Conservation (phyloP, 2,888 invertebrate genomes). For the Chrysopilus asiliformis region DNA sequence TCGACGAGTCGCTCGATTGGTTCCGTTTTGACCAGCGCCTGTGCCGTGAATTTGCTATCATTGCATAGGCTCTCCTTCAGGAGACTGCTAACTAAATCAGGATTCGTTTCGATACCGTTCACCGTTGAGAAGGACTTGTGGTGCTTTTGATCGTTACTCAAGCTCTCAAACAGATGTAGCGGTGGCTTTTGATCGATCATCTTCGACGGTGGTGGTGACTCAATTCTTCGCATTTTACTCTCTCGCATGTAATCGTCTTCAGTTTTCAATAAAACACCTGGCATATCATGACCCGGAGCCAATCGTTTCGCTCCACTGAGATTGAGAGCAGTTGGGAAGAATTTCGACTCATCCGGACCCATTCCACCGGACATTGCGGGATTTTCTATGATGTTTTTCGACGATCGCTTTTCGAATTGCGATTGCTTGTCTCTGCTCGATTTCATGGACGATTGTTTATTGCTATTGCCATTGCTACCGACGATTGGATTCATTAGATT, state of each 20-base stretch:
- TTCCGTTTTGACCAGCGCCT: not conserved
- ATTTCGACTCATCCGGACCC: too few species aligned
- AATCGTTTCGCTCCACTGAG: constrained; percentile 9
- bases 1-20: not conserved
- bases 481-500: constrained; percentile 3
- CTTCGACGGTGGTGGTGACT: constrained; percentile 10
- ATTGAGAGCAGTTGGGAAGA: too few species aligned
- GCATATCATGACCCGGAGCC: not conserved
- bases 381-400: too few species aligned
- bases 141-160: not conserved
- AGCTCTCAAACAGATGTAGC: constrained; percentile 7
- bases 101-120: constrained; percentile 59
- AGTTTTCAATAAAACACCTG: constrained; percentile 7
- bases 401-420: constrained; percentile 17
- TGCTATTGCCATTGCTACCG: constrained; percentile 13
- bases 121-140: constrained; percentile 21
- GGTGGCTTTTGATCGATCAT: constrained; percentile 1
- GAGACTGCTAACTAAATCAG: constrained; percentile 54
- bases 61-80: constrained; percentile 49
- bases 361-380: too few species aligned
- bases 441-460: constrained; percentile 18
- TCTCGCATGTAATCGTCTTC: constrained; percentile 9
- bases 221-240: constrained; percentile 13
- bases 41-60: constrained; percentile 18
- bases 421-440: constrained; percentile 22